These are phyloP conservation scores for Artibeus lituratus DNA, from an alignment of 2,797 vertebrate species.

Conservation along the genomic window DNA sequence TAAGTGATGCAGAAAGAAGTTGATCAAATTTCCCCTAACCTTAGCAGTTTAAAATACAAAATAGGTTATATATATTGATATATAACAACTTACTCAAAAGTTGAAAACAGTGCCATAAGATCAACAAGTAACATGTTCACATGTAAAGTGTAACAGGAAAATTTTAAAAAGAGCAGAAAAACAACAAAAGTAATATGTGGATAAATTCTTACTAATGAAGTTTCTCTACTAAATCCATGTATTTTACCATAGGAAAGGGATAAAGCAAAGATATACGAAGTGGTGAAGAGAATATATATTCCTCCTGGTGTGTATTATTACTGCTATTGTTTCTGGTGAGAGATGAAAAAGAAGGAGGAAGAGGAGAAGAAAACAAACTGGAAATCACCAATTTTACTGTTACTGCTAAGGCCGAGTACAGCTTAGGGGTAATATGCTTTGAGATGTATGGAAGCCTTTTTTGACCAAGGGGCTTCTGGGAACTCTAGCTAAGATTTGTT, in stretches of 20 bases:
- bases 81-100: background rate
- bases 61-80: background rate
- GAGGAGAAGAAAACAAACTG: background rate
- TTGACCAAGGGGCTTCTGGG: background rate
- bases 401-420: background rate
- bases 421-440: background rate
- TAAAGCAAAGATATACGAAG: background rate
- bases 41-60: conserved; percentile 8
- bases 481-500: background rate
- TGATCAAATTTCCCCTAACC: background rate
- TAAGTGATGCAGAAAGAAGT: background rate
- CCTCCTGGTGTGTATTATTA: background rate
- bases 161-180: background rate
- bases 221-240: background rate
- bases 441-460: background rate
- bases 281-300: background rate
- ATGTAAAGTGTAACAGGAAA: background rate
- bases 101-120: background rate
- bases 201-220: background rate
- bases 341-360: background rate
- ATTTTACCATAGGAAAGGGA: background rate
- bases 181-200: background rate
- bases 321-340: background rate
- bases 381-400: background rate
- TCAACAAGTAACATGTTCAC: background rate